These are phyloP conservation scores for Odontomachus brunneus DNA, from an alignment of 1,140 invertebrate species.

Conservation along the genomic window DNA sequence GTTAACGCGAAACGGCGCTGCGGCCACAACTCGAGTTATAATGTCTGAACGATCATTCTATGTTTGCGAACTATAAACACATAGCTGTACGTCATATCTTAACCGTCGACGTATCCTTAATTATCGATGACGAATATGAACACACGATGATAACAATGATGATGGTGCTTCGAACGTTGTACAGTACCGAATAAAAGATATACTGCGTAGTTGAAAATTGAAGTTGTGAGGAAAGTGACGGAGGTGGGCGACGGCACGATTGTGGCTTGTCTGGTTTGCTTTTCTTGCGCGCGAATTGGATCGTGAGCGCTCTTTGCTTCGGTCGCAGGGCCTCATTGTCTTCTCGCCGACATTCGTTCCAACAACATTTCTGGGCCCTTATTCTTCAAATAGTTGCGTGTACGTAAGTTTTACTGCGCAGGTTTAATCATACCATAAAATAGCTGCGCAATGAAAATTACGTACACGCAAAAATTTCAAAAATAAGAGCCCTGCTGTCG, in stretches of 20 bases:
- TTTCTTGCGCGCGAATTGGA: not conserved
- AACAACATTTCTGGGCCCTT: not conserved
- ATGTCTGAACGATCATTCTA: constrained; percentile 48
- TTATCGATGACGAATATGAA: constrained; percentile 72
- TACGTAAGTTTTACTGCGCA: no score
- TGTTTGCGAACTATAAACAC: constrained; percentile 55
- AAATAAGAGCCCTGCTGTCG: no score
- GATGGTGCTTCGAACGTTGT: constrained; percentile 80
- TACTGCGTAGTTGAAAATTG: constrained; percentile 71
- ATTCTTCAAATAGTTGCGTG: no score
- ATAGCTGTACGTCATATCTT: constrained; percentile 60
- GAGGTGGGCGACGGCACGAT: not conserved
- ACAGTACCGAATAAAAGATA: constrained; percentile 80
- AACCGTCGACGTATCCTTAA: constrained; percentile 62
- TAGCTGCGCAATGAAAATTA: no score
- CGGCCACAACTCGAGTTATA: constrained; percentile 35
- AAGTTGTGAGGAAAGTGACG: constrained; percentile 33
- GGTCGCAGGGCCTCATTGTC: not conserved
- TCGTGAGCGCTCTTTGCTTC: not conserved
- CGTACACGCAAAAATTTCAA: no score
- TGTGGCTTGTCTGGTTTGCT: constrained; percentile 4
- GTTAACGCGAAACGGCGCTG: constrained; percentile 21
- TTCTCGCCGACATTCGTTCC: not conserved
- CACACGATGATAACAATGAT: constrained; percentile 66
- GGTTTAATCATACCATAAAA: no score